These are phyloP conservation scores for Stegodyphus dumicola DNA, from an alignment of 1,140 invertebrate genomes.

Conservation along the genomic window DNA sequence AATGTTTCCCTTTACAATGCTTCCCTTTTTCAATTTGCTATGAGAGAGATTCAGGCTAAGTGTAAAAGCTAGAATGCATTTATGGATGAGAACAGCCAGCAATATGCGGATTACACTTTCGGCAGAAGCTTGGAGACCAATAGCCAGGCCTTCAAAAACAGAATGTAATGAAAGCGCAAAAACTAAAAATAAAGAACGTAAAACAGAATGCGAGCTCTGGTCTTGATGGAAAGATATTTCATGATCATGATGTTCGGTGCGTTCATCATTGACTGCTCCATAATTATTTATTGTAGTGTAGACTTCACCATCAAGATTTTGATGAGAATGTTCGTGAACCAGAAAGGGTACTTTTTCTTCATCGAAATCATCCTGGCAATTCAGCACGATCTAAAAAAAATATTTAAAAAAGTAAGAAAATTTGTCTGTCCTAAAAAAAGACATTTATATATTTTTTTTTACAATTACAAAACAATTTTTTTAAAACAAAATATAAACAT, in stretches of 20 bases:
- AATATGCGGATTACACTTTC: constrained; percentile 82
- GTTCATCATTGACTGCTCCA: neutral
- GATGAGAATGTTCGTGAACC: neutral
- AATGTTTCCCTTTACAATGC: constrained; percentile 38
- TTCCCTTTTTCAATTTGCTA: constrained; percentile 2
- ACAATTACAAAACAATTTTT: no score
- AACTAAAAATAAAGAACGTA: constrained; percentile 82
- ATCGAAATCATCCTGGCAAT: constrained; percentile 65
- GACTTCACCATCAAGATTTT: neutral
- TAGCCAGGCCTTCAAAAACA: constrained; percentile 88
- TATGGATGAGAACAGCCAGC: constrained; percentile 86
- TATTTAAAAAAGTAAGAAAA: neutral
- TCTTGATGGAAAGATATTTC: constrained; percentile 44
- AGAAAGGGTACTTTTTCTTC: constrained; percentile 58
- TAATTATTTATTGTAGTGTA: neutral
- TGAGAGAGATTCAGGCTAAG: constrained; percentile 68
- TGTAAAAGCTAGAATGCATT: constrained; percentile 82
- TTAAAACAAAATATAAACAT: no score
- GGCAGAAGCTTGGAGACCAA: constrained; percentile 78
- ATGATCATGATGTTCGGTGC: constrained; percentile 5
- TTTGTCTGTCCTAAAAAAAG: neutral
- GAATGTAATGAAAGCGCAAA: constrained; percentile 90
- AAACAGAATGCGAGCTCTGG: constrained; percentile 67
- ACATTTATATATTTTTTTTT: neutral
- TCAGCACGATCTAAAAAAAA: constrained; percentile 63